A percentile compares a stretch with the other conserved stretches of the same genome.
These are phyloP conservation scores for Amblyraja radiata DNA, from an alignment of 2,797 vertebrate species.

Conservation along the genomic window DNA sequence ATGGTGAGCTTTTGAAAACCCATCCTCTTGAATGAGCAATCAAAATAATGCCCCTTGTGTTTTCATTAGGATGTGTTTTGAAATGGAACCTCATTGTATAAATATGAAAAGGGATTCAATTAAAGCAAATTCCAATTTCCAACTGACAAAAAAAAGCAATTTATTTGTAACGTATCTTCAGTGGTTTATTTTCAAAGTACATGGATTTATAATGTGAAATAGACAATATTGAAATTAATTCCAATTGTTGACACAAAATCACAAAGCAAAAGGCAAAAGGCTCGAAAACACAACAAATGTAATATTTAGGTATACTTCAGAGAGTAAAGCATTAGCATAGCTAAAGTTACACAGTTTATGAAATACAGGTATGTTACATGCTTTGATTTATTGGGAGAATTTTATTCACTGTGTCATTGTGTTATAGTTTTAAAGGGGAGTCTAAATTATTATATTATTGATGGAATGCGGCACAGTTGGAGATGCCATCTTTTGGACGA, in stretches of 20 bases:
- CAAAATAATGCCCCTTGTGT: neutral
- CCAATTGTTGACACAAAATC: neutral
- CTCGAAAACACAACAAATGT: neutral
- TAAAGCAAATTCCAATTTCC: neutral
- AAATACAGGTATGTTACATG: neutral
- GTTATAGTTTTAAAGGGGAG: neutral
- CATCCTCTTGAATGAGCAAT: neutral
- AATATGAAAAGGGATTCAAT: neutral
- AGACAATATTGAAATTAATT: neutral
- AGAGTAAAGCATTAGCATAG: neutral
- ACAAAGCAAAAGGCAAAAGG: neutral
- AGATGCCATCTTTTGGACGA: neutral
- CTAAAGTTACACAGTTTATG: neutral
- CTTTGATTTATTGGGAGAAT: neutral
- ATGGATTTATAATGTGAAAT: neutral
- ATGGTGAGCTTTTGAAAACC: neutral
- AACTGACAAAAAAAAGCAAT: neutral
- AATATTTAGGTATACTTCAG: neutral
- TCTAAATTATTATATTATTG: neutral
- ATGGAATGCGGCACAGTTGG: neutral
- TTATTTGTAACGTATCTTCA: neutral
- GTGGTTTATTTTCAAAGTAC: neutral
- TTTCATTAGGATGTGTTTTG: conserved; percentile 21
- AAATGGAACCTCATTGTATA: neutral
- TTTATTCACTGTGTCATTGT: neutral